These are phyloP conservation scores for Paracanthobrama guichenoti DNA, from an alignment of 2,113 vertebrate genomes.

Conservation along the genomic window DNA sequence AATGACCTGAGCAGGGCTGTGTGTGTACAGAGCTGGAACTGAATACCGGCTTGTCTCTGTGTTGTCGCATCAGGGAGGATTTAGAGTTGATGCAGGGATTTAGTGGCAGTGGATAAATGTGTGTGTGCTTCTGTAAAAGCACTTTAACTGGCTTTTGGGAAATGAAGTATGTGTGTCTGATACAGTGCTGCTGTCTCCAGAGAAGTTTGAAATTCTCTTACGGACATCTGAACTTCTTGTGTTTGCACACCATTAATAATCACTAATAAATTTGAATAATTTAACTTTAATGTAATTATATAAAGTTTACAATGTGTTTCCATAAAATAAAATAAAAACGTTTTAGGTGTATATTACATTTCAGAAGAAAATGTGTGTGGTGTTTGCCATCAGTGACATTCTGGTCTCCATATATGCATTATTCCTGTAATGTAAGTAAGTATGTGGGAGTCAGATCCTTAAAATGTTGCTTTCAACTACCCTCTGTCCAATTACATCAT, in stretches of 20 bases:
- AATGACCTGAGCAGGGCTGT: constrained; percentile 50
- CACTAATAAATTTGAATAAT: background rate
- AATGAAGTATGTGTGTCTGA: constrained; percentile 14
- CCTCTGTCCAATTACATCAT: background rate
- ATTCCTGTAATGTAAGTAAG: background rate
- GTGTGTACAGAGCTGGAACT: constrained; percentile 38
- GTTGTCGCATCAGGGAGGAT: constrained; percentile 32
- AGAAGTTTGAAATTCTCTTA: background rate
- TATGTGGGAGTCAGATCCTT: background rate
- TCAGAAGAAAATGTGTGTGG: too few relatives aligned
- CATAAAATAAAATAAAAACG: background rate
- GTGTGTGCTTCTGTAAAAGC: background rate
- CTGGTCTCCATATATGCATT: too few relatives aligned
- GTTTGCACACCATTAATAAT: background rate
- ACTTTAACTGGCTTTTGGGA: background rate
- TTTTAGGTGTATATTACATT: too few relatives aligned
- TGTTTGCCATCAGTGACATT: too few relatives aligned
- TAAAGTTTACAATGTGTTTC: background rate
- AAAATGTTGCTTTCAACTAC: background rate
- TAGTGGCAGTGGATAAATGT: constrained; percentile 10
- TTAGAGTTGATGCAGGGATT: constrained; percentile 31
- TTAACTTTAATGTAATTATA: background rate
- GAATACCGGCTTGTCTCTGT: constrained; percentile 37
- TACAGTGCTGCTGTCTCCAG: background rate
- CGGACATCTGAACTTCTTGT: background rate